phyloP scores from a whole-genome alignment of 2,113 vertebrate genomes.

The Meriones unguiculatus region DNA sequence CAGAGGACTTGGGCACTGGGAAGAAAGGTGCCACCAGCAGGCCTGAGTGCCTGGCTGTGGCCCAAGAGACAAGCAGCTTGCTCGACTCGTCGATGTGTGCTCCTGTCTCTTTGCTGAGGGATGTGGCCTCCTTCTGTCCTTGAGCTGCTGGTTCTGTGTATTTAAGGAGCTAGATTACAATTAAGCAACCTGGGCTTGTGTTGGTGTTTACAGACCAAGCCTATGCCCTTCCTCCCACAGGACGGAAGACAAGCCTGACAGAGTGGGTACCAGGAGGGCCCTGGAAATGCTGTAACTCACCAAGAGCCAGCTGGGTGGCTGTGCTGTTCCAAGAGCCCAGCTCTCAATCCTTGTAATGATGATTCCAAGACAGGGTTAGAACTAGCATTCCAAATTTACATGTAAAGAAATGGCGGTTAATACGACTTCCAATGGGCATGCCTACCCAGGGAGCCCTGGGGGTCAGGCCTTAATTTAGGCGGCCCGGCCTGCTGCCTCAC shows the following conservation, averaged over 20 bases:
- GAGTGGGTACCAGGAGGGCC: neutral
- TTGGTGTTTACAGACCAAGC: conserved; percentile 11
- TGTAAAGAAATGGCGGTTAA: neutral
- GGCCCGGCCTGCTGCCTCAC: neutral
- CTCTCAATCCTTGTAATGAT: neutral
- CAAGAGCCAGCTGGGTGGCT: neutral
- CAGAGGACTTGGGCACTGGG: conserved; percentile 55
- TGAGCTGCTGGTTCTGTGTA: neutral
- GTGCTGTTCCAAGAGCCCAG: neutral
- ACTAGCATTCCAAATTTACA: neutral
- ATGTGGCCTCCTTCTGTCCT: neutral
- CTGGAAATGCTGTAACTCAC: conserved; percentile 21
- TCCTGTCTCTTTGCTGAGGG: neutral
- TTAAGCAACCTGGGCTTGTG: neutral
- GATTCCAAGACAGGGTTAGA: neutral
- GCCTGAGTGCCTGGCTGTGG: conserved; percentile 53
- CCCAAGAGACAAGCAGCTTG: neutral
- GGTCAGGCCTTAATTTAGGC: neutral
- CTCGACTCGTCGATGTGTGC: neutral
- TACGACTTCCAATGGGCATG: neutral
- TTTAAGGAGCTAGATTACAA: conserved; percentile 3
- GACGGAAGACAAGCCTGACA: neutral
- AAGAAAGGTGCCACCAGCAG: conserved; percentile 58
- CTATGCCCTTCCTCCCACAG: neutral
- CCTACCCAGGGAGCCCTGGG: neutral